Conservation (phyloP, 2,113 vertebrate genomes). For the Tiliqua scincoides region DNA sequence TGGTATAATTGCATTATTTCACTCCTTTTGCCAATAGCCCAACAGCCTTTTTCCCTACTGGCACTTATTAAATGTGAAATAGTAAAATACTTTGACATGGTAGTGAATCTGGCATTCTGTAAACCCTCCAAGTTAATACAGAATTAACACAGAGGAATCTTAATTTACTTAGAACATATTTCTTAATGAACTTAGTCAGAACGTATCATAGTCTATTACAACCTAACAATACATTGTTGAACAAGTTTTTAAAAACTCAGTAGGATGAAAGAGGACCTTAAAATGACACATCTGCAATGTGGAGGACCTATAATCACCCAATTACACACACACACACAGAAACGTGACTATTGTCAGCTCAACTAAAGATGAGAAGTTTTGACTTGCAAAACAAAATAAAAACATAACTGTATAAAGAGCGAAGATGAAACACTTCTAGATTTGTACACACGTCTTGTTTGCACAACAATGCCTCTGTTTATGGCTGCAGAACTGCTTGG, state of each 20-base stretch:
- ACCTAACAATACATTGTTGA: not conserved
- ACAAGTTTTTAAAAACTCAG: not conserved
- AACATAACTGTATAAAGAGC: not conserved
- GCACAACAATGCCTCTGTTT: accelerated
- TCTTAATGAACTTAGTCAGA: not conserved
- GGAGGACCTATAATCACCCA: not conserved
- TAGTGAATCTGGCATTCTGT: not conserved
- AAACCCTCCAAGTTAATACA: not conserved
- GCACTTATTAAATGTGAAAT: not conserved
- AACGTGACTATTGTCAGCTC: not conserved
- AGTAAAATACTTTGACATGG: not conserved
- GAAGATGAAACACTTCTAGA: not conserved
- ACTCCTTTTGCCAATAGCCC: not conserved
- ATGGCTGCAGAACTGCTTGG: slow-evolving; percentile 27
- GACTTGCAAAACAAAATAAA: slow-evolving; percentile 38
- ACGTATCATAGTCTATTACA: not conserved
- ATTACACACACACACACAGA: not conserved
- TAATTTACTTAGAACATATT: not conserved
- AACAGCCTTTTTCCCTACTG: not conserved
- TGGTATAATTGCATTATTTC: not conserved
- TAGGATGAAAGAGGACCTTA: not conserved
- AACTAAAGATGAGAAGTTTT: slow-evolving; percentile 22
- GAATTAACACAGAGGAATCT: not conserved
- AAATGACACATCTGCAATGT: slow-evolving; percentile 14
- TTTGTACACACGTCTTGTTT: not conserved